Evolutionary conservation across 2,113 vertebrate species (phyloP).

Genomic region (Machaerirhynchus nigripectus): DNA sequence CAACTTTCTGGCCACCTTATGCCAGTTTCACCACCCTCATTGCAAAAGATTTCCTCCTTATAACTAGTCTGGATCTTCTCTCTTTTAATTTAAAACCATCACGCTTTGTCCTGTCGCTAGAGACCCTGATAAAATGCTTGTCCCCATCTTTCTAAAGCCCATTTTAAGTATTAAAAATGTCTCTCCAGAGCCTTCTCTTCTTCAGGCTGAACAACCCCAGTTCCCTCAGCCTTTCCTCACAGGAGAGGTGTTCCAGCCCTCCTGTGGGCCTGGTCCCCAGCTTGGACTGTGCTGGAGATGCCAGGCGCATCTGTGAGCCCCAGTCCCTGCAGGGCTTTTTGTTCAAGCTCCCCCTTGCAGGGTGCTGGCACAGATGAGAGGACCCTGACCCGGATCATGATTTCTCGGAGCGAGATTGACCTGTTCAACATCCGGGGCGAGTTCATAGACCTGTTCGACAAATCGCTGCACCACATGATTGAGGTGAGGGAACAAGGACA

Average conservation of each 20-base stretch:
- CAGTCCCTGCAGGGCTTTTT: neutral
- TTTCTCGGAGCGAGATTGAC: slow-evolving; percentile 91
- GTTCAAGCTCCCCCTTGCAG: slow-evolving; percentile 60
- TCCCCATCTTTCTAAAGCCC: neutral
- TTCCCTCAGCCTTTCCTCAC: neutral
- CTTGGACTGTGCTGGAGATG: neutral
- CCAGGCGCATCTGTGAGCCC: neutral
- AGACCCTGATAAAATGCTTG: neutral
- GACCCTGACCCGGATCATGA: slow-evolving; percentile 91
- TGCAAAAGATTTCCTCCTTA: neutral
- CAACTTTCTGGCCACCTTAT: neutral
- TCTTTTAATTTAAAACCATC: neutral
- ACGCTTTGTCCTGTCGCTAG: neutral
- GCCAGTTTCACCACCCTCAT: neutral
- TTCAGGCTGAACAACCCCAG: neutral
- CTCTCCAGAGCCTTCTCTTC: neutral
- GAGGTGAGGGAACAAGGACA: slow-evolving; percentile 74
- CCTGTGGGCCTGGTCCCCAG: neutral
- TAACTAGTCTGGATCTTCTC: neutral
- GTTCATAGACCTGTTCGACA: slow-evolving; percentile 89
- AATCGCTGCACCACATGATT: slow-evolving; percentile 88
- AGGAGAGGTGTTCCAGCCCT: neutral
- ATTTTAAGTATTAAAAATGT: neutral
- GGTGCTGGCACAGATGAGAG: slow-evolving; percentile 93
- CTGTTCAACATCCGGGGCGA: slow-evolving; percentile 90